A percentile compares a stretch with the other conserved stretches of the same genome.
phyloP scores from a whole-genome alignment of 2,113 vertebrate genomes.

The Psittacus erithacus region DNA sequence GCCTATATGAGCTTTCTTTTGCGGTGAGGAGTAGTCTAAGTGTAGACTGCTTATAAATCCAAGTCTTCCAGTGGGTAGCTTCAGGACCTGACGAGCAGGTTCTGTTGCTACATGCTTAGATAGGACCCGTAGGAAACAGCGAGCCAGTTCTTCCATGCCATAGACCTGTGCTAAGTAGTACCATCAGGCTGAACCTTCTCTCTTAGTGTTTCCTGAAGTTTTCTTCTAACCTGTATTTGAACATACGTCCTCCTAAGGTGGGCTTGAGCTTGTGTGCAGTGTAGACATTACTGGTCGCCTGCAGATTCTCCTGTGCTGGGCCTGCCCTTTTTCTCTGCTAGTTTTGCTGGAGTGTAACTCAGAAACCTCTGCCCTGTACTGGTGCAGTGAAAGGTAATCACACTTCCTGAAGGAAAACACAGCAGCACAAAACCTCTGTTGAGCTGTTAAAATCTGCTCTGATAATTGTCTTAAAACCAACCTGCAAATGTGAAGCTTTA shows the following conservation, averaged over 20 bases:
- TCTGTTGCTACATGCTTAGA: neutral
- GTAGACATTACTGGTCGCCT: neutral
- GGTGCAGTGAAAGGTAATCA: neutral
- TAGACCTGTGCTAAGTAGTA: neutral
- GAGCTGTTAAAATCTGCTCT: neutral
- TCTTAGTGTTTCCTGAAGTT: neutral
- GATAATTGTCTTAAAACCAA: slow-evolving; percentile 31
- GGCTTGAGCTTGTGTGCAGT: neutral
- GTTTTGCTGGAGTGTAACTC: neutral
- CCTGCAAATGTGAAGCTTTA: slow-evolving; percentile 1
- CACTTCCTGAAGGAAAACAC: neutral
- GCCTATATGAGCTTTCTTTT: neutral
- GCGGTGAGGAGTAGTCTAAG: neutral
- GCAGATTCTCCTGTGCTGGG: neutral
- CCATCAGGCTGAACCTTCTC: neutral
- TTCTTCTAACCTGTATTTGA: neutral
- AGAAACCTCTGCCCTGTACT: neutral
- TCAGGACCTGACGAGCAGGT: neutral
- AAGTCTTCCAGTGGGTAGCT: neutral
- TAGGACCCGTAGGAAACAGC: neutral
- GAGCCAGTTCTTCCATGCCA: neutral
- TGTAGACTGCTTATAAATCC: neutral
- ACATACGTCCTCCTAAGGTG: neutral
- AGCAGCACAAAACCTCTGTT: neutral
- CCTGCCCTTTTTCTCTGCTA: neutral